Conservation (phyloP, 1,140 invertebrate genomes). For the Drosophila pseudoananassae region DNA sequence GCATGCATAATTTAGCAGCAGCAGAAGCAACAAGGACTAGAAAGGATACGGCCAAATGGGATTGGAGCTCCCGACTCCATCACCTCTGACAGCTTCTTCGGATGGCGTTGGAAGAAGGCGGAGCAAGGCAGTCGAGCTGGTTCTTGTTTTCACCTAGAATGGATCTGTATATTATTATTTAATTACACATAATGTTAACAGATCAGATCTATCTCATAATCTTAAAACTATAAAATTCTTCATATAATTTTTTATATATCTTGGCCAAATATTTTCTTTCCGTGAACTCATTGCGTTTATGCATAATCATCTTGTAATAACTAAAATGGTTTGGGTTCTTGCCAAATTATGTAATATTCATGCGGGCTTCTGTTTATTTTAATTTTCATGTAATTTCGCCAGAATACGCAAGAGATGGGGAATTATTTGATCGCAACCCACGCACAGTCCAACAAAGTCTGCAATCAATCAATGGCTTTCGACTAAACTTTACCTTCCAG, state of each 20-base stretch:
- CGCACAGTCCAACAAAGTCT: not conserved
- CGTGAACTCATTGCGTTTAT: slow-evolving; percentile 18
- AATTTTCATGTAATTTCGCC: slow-evolving; percentile 50
- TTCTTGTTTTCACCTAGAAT: no score
- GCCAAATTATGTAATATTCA: slow-evolving; percentile 53
- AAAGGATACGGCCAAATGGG: slow-evolving; percentile 1
- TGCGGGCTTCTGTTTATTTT: slow-evolving; percentile 43
- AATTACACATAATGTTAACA: no score
- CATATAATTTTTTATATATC: not conserved
- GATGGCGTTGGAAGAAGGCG: not conserved
- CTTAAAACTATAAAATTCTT: not conserved
- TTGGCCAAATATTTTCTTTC: not conserved
- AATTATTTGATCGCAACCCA: slow-evolving; percentile 19
- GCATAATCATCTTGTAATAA: slow-evolving; percentile 54
- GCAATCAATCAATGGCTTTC: slow-evolving; percentile 59
- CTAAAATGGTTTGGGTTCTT: slow-evolving; percentile 30
- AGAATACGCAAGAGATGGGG: slow-evolving; percentile 1
- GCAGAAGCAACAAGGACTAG: slow-evolving; percentile 14
- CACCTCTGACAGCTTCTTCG: not conserved
- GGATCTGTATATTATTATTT: no score
- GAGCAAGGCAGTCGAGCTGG: not conserved
- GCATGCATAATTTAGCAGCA: slow-evolving; percentile 74
- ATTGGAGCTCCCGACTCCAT: not conserved
- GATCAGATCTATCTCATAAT: no score
- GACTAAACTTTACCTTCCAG: not conserved